Evolutionary conservation across 37 sponge, comb jelly and placozoan species (phyloP), one percentile per base, ranked within the genome.

Genomic region (Diacarnus erythraeanus): DNA sequence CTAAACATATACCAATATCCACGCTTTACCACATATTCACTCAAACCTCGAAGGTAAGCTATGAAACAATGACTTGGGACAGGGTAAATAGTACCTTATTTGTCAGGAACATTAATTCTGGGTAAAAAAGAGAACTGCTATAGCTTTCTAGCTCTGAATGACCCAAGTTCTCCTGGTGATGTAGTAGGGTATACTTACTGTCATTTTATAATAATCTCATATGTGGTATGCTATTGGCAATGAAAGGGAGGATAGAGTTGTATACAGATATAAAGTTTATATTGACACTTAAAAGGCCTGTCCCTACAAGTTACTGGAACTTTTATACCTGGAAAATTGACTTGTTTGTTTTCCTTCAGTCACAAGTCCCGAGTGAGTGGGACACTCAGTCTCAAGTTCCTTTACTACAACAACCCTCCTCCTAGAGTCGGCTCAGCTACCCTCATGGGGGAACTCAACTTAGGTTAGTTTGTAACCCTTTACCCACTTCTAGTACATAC

Each of bases 321-420:
- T 63, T 23, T n/a, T 4, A 23, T 30, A 25, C 8, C 64, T 63
- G 64, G 4, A 63, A 47, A 15, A 12, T 47, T 47, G 51, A 15
- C 51, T 12, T 47, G 51, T 47, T 47, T 61, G 23, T 33, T 33
- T 18, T 3, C 47, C 38, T 70, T 3, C 33, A 88, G 83, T 82
- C 66, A 38, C 30, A 83, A 72, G 70, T 87, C 87, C 33, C 76
- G 73, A 23, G 84, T 84, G 40, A 69, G 84, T 69, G 84, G 89
- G 15, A 81, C 76, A 1, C 31, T 89, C 66, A 75, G 31, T 42
- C 17, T 89, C 51, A 89, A 79, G 69, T 66, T 89, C 20, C 80
- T 89, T 41, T 89, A 80, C 64, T 83, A 76, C 59, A 84, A 84
- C 42, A 54, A 79, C 41, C 84, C 89, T 34, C 76, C 77, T 22